Conservation (phyloP, 1,140 invertebrate genomes). For the Cepaea nemoralis region DNA sequence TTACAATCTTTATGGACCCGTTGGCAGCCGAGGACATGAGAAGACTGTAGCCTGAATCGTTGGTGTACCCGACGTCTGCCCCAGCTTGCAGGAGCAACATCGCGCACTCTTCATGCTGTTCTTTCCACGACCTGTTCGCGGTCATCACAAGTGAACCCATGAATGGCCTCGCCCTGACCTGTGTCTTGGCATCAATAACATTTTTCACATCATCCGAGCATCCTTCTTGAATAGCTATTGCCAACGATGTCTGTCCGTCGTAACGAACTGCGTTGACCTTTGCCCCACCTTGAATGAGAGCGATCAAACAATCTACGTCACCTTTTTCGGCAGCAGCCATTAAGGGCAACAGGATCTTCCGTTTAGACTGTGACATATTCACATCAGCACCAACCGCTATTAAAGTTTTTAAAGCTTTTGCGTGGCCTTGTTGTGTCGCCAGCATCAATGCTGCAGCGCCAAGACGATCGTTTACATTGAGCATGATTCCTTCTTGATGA, state of each 20-base stretch:
- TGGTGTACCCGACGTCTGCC: background rate
- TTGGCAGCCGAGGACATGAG: background rate
- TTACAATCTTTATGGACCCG: background rate
- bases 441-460: background rate
- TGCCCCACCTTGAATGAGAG: background rate
- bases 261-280: background rate
- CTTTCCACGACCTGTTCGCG: background rate
- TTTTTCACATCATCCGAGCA: background rate
- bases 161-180: background rate
- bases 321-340: background rate
- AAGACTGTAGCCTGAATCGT: background rate
- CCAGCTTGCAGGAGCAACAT: background rate
- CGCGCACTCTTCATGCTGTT: background rate
- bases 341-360: background rate
- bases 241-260: background rate
- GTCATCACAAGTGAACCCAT: conserved; percentile 12
- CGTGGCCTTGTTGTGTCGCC: conserved; percentile 11
- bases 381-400: background rate
- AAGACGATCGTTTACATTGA: background rate
- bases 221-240: conserved; percentile 7
- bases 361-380: background rate
- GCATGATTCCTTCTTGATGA: background rate
- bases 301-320: background rate
- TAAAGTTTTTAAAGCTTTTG: background rate
- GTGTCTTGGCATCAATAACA: background rate